Evolutionary conservation across 2,113 vertebrate genomes (phyloP), one percentile per base, ranked within the genome.

Genomic region (Mola mola): DNA sequence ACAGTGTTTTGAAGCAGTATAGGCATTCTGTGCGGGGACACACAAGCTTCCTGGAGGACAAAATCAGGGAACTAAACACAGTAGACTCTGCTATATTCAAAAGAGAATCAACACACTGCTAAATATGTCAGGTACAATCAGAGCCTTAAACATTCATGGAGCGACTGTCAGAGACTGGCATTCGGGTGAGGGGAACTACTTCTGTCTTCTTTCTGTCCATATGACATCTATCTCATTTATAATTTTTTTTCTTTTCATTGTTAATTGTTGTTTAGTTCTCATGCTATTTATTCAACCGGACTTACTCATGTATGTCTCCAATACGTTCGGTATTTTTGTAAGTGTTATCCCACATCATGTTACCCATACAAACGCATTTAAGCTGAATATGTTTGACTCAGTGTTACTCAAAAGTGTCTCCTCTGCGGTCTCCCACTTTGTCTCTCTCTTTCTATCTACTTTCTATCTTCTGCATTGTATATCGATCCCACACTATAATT

Each of bases 281-380:
- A n/a, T n/a, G n/a, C n/a, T n/a, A n/a, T n/a, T n/a, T n/a, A n/a
- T n/a, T n/a, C n/a, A n/a, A n/a, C n/a, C n/a, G 28, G 8, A 43
- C 44, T 36, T 16, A 7, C 15, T 34, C 26, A 25, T 37, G 8
- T 11, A 40, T 57, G n/a, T n/a, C n/a, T n/a, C n/a, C n/a, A n/a
- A n/a, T n/a, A n/a, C n/a, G n/a, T n/a, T n/a, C n/a, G n/a, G n/a
- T n/a, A n/a, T n/a, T n/a, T n/a, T n/a, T n/a, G n/a, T n/a, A n/a
- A n/a, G n/a, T n/a, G n/a, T n/a, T 82, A 60, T 19, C 59, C 71
- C 72, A 55, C 59, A 46, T 79, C 60, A 73, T 73, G 73, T 53
- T 42, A 51, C 48, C 41, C 59, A 61, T 67, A 69, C 19, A 33
- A 52, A 42, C 37, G 46, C 67, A 38, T 63, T n/a, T n/a, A n/a